Base-by-base conservation (phyloP, 2,113 vertebrate genomes). In the Anthoscopus minutus region DNA sequence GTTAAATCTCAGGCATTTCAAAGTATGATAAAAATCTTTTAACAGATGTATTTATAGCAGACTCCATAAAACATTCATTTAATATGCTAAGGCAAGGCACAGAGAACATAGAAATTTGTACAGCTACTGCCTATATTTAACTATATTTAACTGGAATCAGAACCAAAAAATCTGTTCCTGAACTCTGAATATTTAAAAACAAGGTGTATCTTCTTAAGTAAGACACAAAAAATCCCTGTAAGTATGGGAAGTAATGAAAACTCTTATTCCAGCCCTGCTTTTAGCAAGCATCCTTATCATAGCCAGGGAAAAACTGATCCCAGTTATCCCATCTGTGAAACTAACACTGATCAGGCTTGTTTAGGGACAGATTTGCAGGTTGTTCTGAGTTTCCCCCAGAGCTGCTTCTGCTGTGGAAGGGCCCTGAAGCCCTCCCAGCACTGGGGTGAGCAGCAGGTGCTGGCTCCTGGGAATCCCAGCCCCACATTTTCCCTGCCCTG, bases 41-140 rank as follows among this genome's bases (percentile, higher is more conserved):
- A 92, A 84, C 71, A 91, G 91, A 96, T 86, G 54, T 92, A 95
- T 96, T 96, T 95, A 77, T 79, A 89, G 84, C 70, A 90, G 79
- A 56, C 66, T 54, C 44, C 65, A 40, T 69, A 93, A 94, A 92
- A 89, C 65, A 81, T 74, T 83, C 64, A 67, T 88, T 93, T 88
- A 90, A 88, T 71, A 83, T 76, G 74, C 89, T 95, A 31, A 93
- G 66, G 84, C 67, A 95, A 96, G 61, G 53, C 77, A 85, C 42
- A 92, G 91, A 54, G 74, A 94, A 90, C 70, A 65, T 1, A 91
- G 79, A 81, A 94, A 86, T 44, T 28, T 38, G 40, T 76, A 66
- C 37, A 82, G 58, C 65, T 78, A 83, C 50, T 67, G 77, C 90
- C 81, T 82, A 58, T 93, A 88, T 96, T 94, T 95, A 94, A 95